Percentiles rank a stretch among this genome's conserved stretches.
phyloP scores from a whole-genome alignment of 1,140 invertebrate species.

The Orchestia grillus region DNA sequence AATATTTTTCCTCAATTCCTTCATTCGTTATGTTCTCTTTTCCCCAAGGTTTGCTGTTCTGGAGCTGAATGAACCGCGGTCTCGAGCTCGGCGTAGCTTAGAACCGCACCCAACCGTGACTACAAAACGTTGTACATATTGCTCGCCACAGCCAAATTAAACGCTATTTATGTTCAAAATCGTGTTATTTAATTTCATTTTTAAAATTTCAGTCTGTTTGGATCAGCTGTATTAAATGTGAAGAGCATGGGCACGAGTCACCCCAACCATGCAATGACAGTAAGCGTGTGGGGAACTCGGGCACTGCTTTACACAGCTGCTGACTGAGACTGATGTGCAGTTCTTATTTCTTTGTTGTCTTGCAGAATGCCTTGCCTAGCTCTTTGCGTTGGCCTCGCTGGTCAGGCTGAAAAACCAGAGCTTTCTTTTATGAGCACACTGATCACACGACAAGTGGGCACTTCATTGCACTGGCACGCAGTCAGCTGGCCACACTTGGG shows the following conservation, averaged over 20 bases:
- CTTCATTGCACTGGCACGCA: background rate
- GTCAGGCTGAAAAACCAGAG: no score
- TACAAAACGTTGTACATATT: no score
- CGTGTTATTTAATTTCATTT: no score
- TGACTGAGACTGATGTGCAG: background rate
- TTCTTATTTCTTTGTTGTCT: background rate
- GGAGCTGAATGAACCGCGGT: no score
- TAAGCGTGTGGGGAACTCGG: background rate
- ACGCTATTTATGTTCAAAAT: no score
- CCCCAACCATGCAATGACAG: background rate
- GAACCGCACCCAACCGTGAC: no score
- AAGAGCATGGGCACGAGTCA: background rate
- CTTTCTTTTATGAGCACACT: background rate
- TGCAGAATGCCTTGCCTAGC: background rate
- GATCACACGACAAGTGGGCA: background rate
- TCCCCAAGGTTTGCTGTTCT: no score
- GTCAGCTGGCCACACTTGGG: background rate
- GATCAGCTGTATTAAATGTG: background rate
- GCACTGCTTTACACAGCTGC: background rate
- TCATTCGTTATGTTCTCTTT: no score
- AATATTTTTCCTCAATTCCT: no score
- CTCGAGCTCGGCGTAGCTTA: no score
- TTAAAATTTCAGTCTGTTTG: no score
- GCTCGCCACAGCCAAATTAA: no score
- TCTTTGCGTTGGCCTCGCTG: background rate